Base-by-base conservation (phyloP, 2,797 vertebrate species). In the Peromyscus attwateri region DNA sequence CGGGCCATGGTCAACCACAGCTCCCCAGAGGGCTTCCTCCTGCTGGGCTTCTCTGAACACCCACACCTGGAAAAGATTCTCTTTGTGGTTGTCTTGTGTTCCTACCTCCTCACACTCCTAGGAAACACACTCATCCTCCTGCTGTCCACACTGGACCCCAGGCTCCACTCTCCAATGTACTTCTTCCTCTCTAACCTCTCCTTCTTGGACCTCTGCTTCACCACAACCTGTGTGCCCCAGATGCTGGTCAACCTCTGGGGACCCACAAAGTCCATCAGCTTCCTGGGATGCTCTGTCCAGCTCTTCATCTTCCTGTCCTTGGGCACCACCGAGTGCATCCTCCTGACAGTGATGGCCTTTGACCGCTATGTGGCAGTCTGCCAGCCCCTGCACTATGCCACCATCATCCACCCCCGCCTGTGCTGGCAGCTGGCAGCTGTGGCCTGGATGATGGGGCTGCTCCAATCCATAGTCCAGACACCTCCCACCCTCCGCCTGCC, bases 181-280 rank as follows among this genome's bases (percentile, higher is more conserved):
- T 92, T 95, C 34, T 96, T 96, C 49, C 93, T 96, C 79, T 92
- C 75, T 19, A 93, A 91, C 91, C 91, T 95, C 91, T 93, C 94
- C 40, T 95, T 95, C 87, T 1, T 96, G 81, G 91, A 95, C 55
- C 93, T 96, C 90, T 95, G 90, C 90, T 96, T 96, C 87, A 95
- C 80, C 57, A 96, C 73, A 1, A 92, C 64, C 43, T 95, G 57
- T 62, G 75, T 92, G 12, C 93, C 90, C 73, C 81, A 93, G 87
- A 92, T 93, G 87, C 11, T 92, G 73, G 2, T 75, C 87, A 85
- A 93, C 75, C 96, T 95, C 75, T 95, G 91, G 87, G 91, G 81
- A 9, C 91, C 87, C 25, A 49, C 57, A 37, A 85, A 91, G 52
- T 89, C 81, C 87, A 95, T 95, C 73, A 96, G 91, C 82, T 96